Evolutionary conservation across 2,113 vertebrate species (phyloP).

Genomic region (Cyanoliseus patagonus): DNA sequence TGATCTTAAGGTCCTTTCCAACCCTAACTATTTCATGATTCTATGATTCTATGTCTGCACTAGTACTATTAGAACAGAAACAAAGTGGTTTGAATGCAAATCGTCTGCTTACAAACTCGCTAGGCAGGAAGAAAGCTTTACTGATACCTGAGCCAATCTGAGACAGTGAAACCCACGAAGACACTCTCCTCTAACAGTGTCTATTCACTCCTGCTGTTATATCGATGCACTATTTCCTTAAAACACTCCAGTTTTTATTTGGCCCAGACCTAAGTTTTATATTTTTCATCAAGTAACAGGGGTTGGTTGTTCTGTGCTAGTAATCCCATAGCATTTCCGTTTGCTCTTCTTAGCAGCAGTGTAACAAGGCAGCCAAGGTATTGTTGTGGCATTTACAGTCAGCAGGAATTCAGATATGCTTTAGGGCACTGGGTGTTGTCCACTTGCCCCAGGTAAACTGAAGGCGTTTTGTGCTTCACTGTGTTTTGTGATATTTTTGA

Average conservation of each 20-base stretch:
- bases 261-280: neutral
- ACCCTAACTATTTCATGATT: too few species aligned
- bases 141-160: neutral
- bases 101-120: neutral
- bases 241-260: neutral
- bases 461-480: neutral
- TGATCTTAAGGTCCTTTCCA: too few species aligned
- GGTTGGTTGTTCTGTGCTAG: neutral
- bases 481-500: neutral
- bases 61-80: neutral
- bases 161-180: neutral
- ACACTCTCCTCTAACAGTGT: neutral
- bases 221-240: neutral
- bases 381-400: neutral
- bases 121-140: neutral
- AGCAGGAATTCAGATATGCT: neutral
- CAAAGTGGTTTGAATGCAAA: neutral
- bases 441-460: neutral
- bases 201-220: neutral
- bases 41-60: neutral
- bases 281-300: neutral
- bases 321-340: neutral
- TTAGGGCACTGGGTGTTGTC: neutral
- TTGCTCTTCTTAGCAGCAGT: neutral
- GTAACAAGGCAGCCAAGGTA: neutral